phyloP scores from a whole-genome alignment of 2,113 vertebrate genomes.

The Mobula hypostoma region DNA sequence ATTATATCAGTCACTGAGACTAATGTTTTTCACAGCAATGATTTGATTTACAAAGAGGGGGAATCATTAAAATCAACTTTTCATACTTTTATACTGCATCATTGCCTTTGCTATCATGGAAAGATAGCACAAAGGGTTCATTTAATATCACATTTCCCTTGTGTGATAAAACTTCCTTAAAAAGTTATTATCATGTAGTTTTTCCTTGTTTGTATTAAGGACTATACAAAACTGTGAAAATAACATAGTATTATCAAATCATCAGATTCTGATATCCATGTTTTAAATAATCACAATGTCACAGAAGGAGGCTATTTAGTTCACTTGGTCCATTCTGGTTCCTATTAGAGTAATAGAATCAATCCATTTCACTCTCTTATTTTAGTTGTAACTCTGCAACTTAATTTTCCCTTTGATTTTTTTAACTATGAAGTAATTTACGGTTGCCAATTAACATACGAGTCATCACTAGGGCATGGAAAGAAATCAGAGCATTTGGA shows the following conservation, averaged over 20 bases:
- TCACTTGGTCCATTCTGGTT: too few species aligned
- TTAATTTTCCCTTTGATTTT: too few species aligned
- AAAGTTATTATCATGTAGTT: not conserved
- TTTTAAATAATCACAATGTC: not conserved
- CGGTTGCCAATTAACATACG: too few species aligned
- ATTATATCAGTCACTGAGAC: not conserved
- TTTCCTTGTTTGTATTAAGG: not conserved
- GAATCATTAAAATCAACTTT: not conserved
- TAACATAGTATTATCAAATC: not conserved
- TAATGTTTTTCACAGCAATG: not conserved
- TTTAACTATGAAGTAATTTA: too few species aligned
- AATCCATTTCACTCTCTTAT: too few species aligned
- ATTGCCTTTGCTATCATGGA: not conserved
- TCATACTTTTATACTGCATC: not conserved
- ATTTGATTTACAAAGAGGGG: not conserved
- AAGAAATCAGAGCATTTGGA: too few species aligned
- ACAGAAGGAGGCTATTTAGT: too few species aligned
- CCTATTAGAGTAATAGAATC: too few species aligned
- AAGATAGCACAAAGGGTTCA: not conserved
- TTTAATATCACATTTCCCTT: not conserved
- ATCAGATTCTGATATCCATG: not conserved
- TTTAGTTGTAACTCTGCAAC: too few species aligned
- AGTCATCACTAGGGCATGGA: too few species aligned
- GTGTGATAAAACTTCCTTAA: not conserved
- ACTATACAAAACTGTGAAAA: not conserved